Percentiles rank a stretch among this genome's conserved stretches.
Conservation (phyloP, 2,113 vertebrate genomes). For the Melanerpes formicivorus region DNA sequence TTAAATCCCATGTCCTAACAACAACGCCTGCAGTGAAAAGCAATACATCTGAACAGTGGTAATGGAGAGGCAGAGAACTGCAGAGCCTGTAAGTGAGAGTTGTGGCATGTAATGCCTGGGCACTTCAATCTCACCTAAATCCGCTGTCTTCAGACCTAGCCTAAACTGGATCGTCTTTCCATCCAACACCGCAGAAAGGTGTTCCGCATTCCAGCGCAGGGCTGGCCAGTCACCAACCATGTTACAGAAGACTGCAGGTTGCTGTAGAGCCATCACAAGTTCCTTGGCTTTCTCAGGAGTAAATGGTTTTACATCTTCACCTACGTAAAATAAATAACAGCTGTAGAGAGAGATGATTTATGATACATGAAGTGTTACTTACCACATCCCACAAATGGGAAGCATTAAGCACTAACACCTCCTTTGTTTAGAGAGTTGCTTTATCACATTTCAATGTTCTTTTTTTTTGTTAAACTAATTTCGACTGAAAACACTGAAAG, state of each 20-base stretch:
- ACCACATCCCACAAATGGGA: neutral
- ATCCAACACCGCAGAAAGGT: constrained; percentile 78
- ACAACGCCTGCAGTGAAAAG: neutral
- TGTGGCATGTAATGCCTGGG: neutral
- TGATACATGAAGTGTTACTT: neutral
- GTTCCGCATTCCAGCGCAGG: constrained; percentile 81
- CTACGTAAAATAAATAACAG: constrained; percentile 46
- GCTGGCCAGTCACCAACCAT: constrained; percentile 90
- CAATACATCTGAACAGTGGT: neutral
- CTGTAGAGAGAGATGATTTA: constrained; percentile 10
- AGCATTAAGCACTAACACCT: neutral
- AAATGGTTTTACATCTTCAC: constrained; percentile 84
- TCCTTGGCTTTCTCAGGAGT: constrained; percentile 81
- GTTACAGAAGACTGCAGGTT: constrained; percentile 87
- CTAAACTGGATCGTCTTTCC: constrained; percentile 84
- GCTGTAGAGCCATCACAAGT: constrained; percentile 82
- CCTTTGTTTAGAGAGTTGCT: neutral
- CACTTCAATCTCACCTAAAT: constrained; percentile 75
- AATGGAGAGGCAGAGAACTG: neutral
- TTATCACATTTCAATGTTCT: neutral
- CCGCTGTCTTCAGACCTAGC: constrained; percentile 78
- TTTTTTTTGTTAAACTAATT: neutral
- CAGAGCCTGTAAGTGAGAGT: neutral
- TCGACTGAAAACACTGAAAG: neutral
- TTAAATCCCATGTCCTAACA: neutral